Evolutionary conservation across 1,140 invertebrate species (phyloP), one percentile per base, ranked within the genome.

Genomic region (Dryas iulia): DNA sequence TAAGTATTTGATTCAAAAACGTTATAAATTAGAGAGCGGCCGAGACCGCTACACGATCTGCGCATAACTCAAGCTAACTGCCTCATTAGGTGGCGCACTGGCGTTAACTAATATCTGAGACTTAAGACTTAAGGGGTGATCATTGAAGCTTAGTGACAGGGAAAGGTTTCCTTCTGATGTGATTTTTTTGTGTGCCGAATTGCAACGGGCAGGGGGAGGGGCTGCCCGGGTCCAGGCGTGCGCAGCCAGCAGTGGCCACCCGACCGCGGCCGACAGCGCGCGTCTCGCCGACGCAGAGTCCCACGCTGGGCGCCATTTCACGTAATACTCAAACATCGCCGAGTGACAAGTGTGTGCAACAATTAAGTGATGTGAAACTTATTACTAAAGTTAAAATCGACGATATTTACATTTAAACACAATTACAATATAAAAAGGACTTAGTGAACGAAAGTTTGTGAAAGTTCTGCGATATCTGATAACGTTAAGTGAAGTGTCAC

Each of bases 151-250:
- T 79, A 83, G 76, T 86, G 81, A 86, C 84, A 81, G 77, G 80
- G 83, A 84, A 87, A 84, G 74, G 84, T 87, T 84, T 82, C 81
- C 78, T 84, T 87, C 79, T 80, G 81, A 83, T 83, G 81, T 86
- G 80, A 84, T 87, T 85, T 88, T 85, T 85, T 84, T 82, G 78
- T 78, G 75, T 79, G 77, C 79, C 82, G 82, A 87, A 86, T 90
- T 86, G 86, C 86, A 89, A 74, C 76, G 73, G 71, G 74, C 68
- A 21, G 73, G 79, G 76, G 77, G 64, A 65, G 83, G 81, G 86
- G 77, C 53, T 69, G 83, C 84, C 83, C 81, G 84, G 86, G 87
- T 79, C 75, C 81, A 87, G 87, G 87, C 87, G 82, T 86, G 87
- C 87, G 87, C 87, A 88, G 74, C 76, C 86, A 84, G 82, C 81